Conservation (phyloP, 2,888 invertebrate species). For the Eumacrocentrus americanus region DNA sequence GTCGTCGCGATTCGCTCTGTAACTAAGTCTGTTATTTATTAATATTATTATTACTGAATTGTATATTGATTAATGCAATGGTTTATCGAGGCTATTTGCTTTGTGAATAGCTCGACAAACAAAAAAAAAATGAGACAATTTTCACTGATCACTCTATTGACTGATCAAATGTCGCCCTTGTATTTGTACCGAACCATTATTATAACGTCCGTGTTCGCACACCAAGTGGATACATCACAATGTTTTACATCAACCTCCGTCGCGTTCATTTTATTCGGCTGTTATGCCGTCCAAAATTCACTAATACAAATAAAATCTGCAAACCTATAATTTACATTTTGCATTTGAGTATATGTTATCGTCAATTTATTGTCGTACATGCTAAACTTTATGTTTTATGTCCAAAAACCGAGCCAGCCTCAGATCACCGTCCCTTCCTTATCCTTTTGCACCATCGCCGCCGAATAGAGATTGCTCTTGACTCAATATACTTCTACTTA, state of each 20-base stretch:
- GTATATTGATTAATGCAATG: slow-evolving; percentile 28
- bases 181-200: slow-evolving; percentile 30
- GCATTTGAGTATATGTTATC: not conserved
- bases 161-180: slow-evolving; percentile 21
- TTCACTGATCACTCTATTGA: slow-evolving; percentile 26
- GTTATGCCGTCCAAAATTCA: not conserved
- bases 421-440: slow-evolving; percentile 57
- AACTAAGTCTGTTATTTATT: slow-evolving; percentile 33
- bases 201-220: slow-evolving; percentile 30
- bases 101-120: not conserved
- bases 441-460: slow-evolving; percentile 40
- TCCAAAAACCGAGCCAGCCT: slow-evolving; percentile 59
- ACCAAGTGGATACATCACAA: not conserved
- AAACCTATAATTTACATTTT: not conserved
- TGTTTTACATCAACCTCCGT: not conserved
- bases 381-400: slow-evolving; percentile 39
- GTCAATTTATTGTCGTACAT: not conserved
- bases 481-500: not conserved
- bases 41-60: slow-evolving; percentile 33
- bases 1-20: slow-evolving; percentile 30
- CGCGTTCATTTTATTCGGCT: not conserved
- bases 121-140: slow-evolving; percentile 12
- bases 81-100: slow-evolving; percentile 4
- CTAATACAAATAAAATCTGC: not conserved
- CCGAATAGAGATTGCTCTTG: slow-evolving; percentile 9